Conservation (phyloP, 2,113 vertebrate species). For the Urocitellus parryii region DNA sequence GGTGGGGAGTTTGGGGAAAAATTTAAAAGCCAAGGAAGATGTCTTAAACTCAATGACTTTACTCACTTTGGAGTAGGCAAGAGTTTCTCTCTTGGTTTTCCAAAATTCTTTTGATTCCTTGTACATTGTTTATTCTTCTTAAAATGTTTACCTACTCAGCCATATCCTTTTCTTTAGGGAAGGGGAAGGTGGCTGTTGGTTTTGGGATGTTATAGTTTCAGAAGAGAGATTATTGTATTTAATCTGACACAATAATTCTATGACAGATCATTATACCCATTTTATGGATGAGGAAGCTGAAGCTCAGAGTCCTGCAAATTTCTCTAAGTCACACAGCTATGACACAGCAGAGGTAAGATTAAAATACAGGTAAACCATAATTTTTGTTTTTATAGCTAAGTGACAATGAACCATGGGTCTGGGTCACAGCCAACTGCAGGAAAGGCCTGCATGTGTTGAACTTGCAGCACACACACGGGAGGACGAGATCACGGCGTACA, state of each 20-base stretch:
- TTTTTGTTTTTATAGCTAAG: not conserved
- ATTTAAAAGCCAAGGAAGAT: not conserved
- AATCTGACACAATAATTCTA: not conserved
- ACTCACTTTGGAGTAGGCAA: not conserved
- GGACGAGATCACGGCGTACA: not conserved
- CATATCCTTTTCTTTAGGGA: not conserved
- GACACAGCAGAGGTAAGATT: not conserved
- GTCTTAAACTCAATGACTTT: not conserved
- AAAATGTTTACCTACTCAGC: not conserved
- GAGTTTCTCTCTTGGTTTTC: not conserved
- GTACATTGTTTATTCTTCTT: not conserved
- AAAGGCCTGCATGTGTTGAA: not conserved
- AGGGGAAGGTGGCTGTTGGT: not conserved
- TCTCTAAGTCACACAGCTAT: not conserved
- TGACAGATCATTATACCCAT: not conserved
- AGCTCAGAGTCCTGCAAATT: not conserved
- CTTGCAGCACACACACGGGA: not conserved
- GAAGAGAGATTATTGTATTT: not conserved
- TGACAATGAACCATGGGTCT: not conserved
- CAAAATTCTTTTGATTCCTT: constrained; percentile 37
- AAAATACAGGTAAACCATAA: not conserved
- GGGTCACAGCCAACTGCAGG: not conserved
- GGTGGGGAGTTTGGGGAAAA: not conserved
- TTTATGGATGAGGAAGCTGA: constrained; percentile 11
- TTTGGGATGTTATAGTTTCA: not conserved